Evolutionary conservation across 2,888 invertebrate genomes (phyloP), one percentile per base, ranked within the genome.

Genomic region (Polylopha cassiicola): DNA sequence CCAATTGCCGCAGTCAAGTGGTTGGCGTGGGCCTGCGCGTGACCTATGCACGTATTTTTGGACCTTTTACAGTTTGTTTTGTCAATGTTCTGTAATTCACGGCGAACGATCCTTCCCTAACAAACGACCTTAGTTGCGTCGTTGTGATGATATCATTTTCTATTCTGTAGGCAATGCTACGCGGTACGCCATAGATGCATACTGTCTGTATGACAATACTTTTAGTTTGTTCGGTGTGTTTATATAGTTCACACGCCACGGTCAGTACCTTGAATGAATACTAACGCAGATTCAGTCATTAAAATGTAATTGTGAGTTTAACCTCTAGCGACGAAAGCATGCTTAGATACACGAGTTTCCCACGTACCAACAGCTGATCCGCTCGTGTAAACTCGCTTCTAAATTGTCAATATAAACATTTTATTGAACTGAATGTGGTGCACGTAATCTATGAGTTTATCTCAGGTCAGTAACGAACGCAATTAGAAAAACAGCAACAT

Each of bases 21-120:
- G 73, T 84, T 81, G 69, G 84, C 84, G 84, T 85, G 81, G 84
- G 84, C 84, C 62, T 68, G 65, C 77, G 72, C 81, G 79, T 77
- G 81, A 79, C 76, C 73, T 68, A 71, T 54, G 62, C 70, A 57
- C 61, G 55, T 65, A 65, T 74, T 73, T 70, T 60, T 50, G 57
- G 48, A 45, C 49, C 48, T 46, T 48, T 48, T 48, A n/a, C n/a
- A n/a, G n/a, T n/a, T n/a, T n/a, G n/a, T n/a, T n/a, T n/a, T n/a
- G n/a, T n/a, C n/a, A n/a, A n/a, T n/a, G n/a, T n/a, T n/a, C n/a
- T n/a, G n/a, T n/a, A n/a, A n/a, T n/a, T n/a, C n/a, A n/a, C n/a
- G n/a, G n/a, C n/a, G n/a, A n/a, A n/a, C n/a, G n/a, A n/a, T n/a
- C n/a, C n/a, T n/a, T n/a, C n/a, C n/a, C n/a, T n/a, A n/a, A n/a